phyloP scores from a whole-genome alignment of 2,888 invertebrate genomes.

The Sphecodes monilicornis region DNA sequence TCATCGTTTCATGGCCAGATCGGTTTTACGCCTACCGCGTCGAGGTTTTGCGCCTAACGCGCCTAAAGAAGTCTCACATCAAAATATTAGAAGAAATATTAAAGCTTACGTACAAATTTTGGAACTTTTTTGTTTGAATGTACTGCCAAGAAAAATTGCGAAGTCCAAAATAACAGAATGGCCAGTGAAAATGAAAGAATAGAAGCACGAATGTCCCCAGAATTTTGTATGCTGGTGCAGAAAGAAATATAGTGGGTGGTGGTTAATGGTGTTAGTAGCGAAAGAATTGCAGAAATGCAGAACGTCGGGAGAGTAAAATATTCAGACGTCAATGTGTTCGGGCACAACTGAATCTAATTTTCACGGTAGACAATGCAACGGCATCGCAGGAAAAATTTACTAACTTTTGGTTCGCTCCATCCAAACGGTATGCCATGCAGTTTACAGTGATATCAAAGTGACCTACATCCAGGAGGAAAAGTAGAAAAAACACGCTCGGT shows the following conservation, averaged over 20 bases:
- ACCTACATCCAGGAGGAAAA: background rate
- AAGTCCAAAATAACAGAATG: background rate
- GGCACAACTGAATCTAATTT: background rate
- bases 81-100: background rate
- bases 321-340: background rate
- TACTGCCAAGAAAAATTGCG: background rate
- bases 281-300: background rate
- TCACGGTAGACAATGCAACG: background rate
- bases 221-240: background rate
- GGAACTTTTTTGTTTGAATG: background rate
- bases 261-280: background rate
- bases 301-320: background rate
- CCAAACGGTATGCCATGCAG: background rate
- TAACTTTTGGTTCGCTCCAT: background rate
- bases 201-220: background rate
- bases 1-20: no score
- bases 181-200: background rate
- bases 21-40: no score
- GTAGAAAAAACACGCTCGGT: background rate
- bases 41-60: no score
- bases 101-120: background rate
- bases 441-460: conserved; percentile 2
- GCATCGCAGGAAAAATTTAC: background rate
- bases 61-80: no score
- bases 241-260: background rate